Evolutionary conservation across 2,888 invertebrate genomes (phyloP), one percentile per base, ranked within the genome.

Genomic region (Dinocampus coccinellae): DNA sequence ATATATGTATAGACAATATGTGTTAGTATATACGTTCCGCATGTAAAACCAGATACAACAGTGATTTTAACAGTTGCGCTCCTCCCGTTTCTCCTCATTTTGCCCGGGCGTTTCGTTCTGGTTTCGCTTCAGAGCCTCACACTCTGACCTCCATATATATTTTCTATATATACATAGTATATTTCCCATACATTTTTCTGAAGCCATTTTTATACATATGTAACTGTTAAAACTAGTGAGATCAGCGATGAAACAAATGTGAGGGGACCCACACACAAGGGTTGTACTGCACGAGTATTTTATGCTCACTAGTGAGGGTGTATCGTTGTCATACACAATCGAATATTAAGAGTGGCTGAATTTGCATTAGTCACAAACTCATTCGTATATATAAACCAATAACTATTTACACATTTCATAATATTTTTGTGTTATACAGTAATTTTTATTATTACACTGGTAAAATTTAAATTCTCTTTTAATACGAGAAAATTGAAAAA

Each of bases 291-390:
- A n/a, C n/a, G n/a, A n/a, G 29, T 29, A 29, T 29, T 29, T 4
- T 29, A 29, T 29, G 58, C 34, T 53, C 22, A 34, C 47, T 64
- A 39, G 22, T n/a, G n/a, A 60, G 57, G 34, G 64, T 36, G 39
- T 33, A 62, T 29, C 29, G 29, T 3, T 53, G 22, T 29, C 33
- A 29, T 34, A 63, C 63, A 52, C 36, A 70, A 57, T 58, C 64
- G 61, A 52, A 72, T 66, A 71, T 71, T 62, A 68, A 74, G 75
- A 78, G 76, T 78, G 76, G 77, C 78, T 77, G 76, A 74, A 78
- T 78, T 77, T 75, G 75, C 78, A 75, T 78, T 78, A 76, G 77
- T 76, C 78, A 78, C 78, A 78, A 52, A 73, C 71, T 64, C 69
- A 68, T 60, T 16, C 26, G 26, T 29, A 39, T 53, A 33, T 68